Percentiles rank a stretch among this genome's conserved stretches.
phyloP scores from a whole-genome alignment of 2,113 vertebrate genomes.

The Tonatia bakeri region DNA sequence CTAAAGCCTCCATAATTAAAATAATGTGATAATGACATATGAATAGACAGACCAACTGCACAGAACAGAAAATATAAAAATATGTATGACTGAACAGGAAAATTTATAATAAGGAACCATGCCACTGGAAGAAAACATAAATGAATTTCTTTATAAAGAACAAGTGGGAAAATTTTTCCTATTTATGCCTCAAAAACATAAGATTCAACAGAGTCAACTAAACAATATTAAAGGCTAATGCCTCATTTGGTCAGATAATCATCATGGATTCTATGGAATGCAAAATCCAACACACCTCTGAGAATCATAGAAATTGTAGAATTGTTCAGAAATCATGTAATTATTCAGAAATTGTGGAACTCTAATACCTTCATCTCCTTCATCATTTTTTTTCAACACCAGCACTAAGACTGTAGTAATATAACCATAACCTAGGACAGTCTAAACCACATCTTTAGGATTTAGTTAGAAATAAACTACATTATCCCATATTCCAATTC shows the following conservation, averaged over 20 bases:
- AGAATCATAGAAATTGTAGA: slow-evolving; percentile 25
- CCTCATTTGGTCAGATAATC: background rate
- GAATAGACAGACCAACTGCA: background rate
- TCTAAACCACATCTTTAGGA: background rate
- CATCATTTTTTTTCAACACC: background rate
- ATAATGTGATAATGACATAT: background rate
- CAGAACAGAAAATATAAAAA: slow-evolving; percentile 28
- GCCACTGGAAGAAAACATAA: background rate
- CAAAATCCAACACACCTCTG: background rate
- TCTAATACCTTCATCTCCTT: background rate
- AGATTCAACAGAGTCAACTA: slow-evolving; percentile 20
- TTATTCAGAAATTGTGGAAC: background rate
- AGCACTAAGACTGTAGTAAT: background rate
- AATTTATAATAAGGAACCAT: background rate
- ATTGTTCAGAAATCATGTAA: background rate
- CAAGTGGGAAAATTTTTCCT: background rate
- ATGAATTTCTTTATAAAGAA: slow-evolving; percentile 10
- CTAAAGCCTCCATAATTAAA: slow-evolving; percentile 13
- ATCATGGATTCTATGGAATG: background rate
- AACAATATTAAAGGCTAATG: slow-evolving; percentile 22
- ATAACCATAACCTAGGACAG: background rate
- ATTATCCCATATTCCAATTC: background rate
- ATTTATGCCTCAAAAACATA: background rate
- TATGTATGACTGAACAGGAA: background rate
- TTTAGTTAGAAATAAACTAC: slow-evolving; percentile 2